Base-by-base conservation (phyloP, 2,888 invertebrate genomes). In the Synergus laeviventris region DNA sequence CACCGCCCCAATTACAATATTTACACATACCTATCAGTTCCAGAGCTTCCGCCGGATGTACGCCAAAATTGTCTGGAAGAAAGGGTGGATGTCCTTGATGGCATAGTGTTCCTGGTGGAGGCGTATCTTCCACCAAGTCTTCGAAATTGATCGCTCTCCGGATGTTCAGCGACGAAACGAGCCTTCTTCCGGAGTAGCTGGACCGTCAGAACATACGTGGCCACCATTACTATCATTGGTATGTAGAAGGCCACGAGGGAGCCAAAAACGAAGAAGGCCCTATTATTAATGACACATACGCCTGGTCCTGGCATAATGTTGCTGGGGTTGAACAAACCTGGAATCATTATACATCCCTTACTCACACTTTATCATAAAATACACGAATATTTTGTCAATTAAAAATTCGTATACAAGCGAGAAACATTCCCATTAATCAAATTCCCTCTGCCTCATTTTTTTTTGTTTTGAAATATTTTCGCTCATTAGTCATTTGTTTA, bases 181-280 rank as follows among this genome's bases (percentile, higher is more conserved):
- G 96, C 96, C 87, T 96, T 96, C 81, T 95, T 94, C 85, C 96
- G 94, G 84, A 98, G 92, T 83, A 98, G 92, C 83, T 96, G 95
- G 39, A 98, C 97, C 1, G 98, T 98, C 78, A 98, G 92, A 0
- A 96, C 95, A 89, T 98, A 98, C 1, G 97, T 97, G 77, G 97
- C 94, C 80, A 98, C 96, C 98, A 99, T 98, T 85, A 97, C 96
- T 83, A 97, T 92, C 95, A 98, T 97, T 7, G 98, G 98, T 83
- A 98, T 95, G 92, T 98, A 98, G 92, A 99, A 99, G 49, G 98
- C 97, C 76, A 97, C 95, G 88, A 98, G 92, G 0, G 98, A 98
- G 24, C 98, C 98, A 90, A 97, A 97, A 74, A 97, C 95, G 93
- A 97, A 96, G 91, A 97, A 97, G 42, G 95, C 93, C 4, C 96